Percentiles rank a stretch among this genome's conserved stretches.
phyloP scores from a whole-genome alignment of 2,888 invertebrate genomes.

The Caenorhabditis sinica region DNA sequence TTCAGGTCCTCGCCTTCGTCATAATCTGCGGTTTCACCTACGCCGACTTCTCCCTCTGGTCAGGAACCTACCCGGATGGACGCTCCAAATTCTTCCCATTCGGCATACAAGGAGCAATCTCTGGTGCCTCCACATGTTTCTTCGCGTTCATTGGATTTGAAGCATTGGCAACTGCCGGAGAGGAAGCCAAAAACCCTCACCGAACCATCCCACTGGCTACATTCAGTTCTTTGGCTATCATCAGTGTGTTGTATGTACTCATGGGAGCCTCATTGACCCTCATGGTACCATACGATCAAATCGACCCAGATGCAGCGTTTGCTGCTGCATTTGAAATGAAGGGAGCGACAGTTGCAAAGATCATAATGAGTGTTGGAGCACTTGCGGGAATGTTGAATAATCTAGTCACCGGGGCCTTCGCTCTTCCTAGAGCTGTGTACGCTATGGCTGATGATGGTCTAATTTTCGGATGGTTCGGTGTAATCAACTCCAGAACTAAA shows the following conservation, averaged over 20 bases:
- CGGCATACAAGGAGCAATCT: slow-evolving; percentile 63
- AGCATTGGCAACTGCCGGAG: slow-evolving; percentile 70
- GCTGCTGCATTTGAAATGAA: slow-evolving; percentile 67
- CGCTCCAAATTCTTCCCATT: slow-evolving; percentile 64
- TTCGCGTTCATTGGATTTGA: slow-evolving; percentile 72
- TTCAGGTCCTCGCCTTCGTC: slow-evolving; percentile 83
- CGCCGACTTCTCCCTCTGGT: slow-evolving; percentile 91
- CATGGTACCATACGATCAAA: slow-evolving; percentile 69
- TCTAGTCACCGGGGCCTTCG: slow-evolving; percentile 70
- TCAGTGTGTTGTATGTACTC: slow-evolving; percentile 59
- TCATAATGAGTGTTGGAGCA: slow-evolving; percentile 68
- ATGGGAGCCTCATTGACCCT: slow-evolving; percentile 66
- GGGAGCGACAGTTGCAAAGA: slow-evolving; percentile 54
- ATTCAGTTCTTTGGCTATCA: slow-evolving; percentile 60
- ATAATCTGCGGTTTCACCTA: slow-evolving; percentile 89
- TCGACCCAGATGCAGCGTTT: slow-evolving; percentile 66
- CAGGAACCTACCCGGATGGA: slow-evolving; percentile 53
- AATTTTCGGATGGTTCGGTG: slow-evolving; percentile 71
- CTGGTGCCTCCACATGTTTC: slow-evolving; percentile 70
- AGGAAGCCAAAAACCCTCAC: slow-evolving; percentile 67
- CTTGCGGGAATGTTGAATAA: slow-evolving; percentile 66
- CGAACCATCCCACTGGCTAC: slow-evolving; percentile 67
- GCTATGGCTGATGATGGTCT: slow-evolving; percentile 76
- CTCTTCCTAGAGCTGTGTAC: slow-evolving; percentile 71
- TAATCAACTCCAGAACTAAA: slow-evolving; percentile 65